Evolutionary conservation across 2,797 vertebrate genomes (phyloP), one percentile per base, ranked within the genome.

Genomic region (Sebastes itinus): DNA sequence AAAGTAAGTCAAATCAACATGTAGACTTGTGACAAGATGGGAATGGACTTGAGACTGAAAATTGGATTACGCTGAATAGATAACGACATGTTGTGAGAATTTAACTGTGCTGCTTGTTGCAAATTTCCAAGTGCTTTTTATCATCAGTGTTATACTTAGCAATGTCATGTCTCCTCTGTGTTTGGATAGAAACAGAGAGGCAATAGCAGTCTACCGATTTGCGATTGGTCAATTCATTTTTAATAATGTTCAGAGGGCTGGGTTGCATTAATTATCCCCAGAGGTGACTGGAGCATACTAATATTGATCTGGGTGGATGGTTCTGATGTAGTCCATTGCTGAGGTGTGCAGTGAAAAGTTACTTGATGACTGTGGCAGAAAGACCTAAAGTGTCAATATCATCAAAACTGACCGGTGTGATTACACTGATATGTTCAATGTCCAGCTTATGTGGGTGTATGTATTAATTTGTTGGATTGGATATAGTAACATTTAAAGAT

Each of bases 231-330:
- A 83, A 82, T 90, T 85, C 76, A 84, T 86, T 81, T 91, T 88
- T 80, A 88, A 87, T 87, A 87, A 87, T 64, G 81, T 84, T 77
- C 84, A 73, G 84, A 86, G 80, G 89, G 77, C 73, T 60, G 63
- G 52, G 79, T 42, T 66, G 83, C 75, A 91, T 87, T 89, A 84
- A 93, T 93, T 88, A 90, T 7, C 10, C 84, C 73, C 79, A 82
- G 75, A 85, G 88, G 91, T 85, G 90, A 92, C 65, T 52, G 75
- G 68, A 46, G 72, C 83, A 81, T 81, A 75, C 72, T 72, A 60
- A 80, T 88, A 91, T 87, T 77, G 92, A 93, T 90, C 66, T 27
- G 63, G 64, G 46, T 76, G 75, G 74, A 82, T 54, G 60, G 56
- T 84, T 87, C 27, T 46, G 75, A 82, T 83, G 76, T 78, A 63